A percentile compares a stretch with the other conserved stretches of the same genome.
These are phyloP conservation scores for Eidolon helvum DNA, from an alignment of 2,113 vertebrate genomes.

Conservation along the genomic window DNA sequence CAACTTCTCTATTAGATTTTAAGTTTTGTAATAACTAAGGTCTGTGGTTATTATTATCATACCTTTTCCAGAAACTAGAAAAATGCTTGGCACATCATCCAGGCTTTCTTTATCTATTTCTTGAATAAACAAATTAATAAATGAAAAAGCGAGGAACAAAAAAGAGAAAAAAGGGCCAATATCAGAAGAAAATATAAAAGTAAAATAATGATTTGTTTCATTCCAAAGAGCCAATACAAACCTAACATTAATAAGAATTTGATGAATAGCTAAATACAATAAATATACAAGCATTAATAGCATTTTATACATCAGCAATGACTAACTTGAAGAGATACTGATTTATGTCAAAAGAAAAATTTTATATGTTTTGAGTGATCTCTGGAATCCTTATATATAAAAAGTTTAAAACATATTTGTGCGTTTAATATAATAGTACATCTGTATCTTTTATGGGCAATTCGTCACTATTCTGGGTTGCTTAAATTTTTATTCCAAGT, in stretches of 20 bases:
- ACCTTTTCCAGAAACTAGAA: neutral
- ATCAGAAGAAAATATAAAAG: neutral
- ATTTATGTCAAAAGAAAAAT: neutral
- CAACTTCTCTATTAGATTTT: neutral
- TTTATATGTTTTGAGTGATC: neutral
- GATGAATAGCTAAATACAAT: neutral
- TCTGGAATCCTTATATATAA: neutral
- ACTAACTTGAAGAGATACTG: neutral
- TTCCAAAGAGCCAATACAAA: neutral
- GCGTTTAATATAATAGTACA: neutral
- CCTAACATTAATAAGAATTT: neutral
- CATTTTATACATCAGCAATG: neutral
- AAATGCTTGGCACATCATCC: neutral
- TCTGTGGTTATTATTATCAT: neutral
- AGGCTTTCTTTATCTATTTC: neutral
- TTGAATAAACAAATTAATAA: neutral
- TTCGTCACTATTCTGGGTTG: neutral
- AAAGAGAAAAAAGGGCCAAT: neutral
- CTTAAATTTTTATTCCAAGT: neutral
- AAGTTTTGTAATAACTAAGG: neutral
- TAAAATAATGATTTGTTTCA: neutral
- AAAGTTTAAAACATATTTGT: neutral
- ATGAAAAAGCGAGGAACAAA: neutral
- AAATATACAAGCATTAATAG: neutral
- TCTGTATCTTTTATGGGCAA: neutral